Evolutionary conservation across 2,888 invertebrate species (phyloP), one percentile per base, ranked within the genome.

Genomic region (Nephrocerus scutellatus): DNA sequence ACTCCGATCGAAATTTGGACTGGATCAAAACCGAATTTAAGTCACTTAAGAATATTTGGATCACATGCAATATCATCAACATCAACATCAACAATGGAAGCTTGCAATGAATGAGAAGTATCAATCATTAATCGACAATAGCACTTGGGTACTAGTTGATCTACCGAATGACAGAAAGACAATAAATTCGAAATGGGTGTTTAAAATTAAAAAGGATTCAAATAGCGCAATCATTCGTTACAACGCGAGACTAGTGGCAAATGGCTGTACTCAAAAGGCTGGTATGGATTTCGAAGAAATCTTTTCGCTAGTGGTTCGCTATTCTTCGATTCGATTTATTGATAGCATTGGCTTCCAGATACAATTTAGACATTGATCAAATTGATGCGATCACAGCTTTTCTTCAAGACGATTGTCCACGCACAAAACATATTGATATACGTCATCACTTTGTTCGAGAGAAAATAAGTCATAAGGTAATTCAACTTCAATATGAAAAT

Each of bases 171-270:
- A 39, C 20, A 48, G 41, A 38, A 50, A 54, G 42, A 45, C 34
- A n/a, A n/a, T n/a, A n/a, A n/a, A n/a, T n/a, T n/a, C n/a, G n/a
- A n/a, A n/a, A n/a, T n/a, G n/a, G n/a, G n/a, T n/a, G n/a, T n/a
- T n/a, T n/a, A n/a, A n/a, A n/a, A n/a, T n/a, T n/a, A n/a, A n/a
- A n/a, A n/a, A n/a, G 8, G 29, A 49, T 44, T 41, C 33, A 9
- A 34, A 48, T 36, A 50, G 51, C 12, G 6, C 39, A 30, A 16
- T 52, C 21, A 22, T 39, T 9, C 37, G 41, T 36, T 23, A 16
- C 9, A 22, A 47, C 48, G 41, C 53, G 48, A 28, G 52, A 14
- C 36, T 54, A 3, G 53, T 54, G 0, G 46, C 48, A 5, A 52
- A 52, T 47, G 54, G 53, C 7, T 56, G 37, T 26, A 25, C 32